Conservation (phyloP, 2,797 vertebrate genomes). For the Glyptemys insculpta region DNA sequence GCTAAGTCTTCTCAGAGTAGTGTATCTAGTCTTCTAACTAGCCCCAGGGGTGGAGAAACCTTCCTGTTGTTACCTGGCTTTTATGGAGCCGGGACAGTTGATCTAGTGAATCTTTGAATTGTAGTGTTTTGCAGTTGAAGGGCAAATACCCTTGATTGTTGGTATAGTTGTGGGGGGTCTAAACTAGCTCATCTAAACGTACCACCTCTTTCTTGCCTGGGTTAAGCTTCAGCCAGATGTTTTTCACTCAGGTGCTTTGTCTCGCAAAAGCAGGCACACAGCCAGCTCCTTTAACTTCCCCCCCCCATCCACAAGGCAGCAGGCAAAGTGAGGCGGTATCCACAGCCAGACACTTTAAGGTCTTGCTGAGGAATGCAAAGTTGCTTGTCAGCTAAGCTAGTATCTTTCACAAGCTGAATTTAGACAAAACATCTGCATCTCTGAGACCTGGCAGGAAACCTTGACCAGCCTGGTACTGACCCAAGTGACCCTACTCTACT, state of each 20-base stretch:
- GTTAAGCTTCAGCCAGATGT: not conserved
- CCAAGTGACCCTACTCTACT: not conserved
- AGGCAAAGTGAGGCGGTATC: not conserved
- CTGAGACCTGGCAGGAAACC: not conserved
- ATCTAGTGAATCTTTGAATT: not conserved
- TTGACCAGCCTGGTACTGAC: not conserved
- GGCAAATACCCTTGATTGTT: not conserved
- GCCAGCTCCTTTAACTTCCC: slow-evolving; percentile 8
- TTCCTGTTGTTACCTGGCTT: not conserved
- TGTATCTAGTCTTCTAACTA: not conserved
- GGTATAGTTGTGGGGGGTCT: not conserved
- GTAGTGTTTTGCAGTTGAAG: not conserved
- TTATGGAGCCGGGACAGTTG: not conserved
- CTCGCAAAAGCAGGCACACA: not conserved
- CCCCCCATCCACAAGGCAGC: not conserved
- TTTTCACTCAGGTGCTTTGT: not conserved
- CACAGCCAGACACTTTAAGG: not conserved
- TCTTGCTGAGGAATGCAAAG: not conserved
- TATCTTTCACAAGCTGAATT: not conserved
- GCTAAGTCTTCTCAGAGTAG: not conserved
- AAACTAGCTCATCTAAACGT: not conserved
- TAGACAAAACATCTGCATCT: not conserved
- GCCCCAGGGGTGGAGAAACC: not conserved
- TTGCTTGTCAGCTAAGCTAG: not conserved
- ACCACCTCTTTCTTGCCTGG: not conserved